These are phyloP conservation scores for Candidula unifasciata DNA, from an alignment of 2,888 invertebrate genomes.

Conservation along the genomic window DNA sequence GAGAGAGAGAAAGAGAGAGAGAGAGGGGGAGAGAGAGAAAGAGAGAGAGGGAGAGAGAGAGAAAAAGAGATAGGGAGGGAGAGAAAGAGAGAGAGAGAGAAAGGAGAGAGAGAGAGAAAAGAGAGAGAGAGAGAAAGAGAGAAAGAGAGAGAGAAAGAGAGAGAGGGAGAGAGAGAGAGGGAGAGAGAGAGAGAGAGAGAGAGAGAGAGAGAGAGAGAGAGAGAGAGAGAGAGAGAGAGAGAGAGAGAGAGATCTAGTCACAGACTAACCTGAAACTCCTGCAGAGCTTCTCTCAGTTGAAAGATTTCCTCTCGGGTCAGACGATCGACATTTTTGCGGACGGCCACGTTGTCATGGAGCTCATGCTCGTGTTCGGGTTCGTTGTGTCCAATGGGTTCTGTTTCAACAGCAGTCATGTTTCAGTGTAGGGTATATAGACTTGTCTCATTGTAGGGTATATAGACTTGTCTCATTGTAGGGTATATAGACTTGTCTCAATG, in stretches of 20 bases:
- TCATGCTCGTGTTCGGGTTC: slow-evolving; percentile 15
- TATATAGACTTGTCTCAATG: no score
- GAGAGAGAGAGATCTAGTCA: no score
- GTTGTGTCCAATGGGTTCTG: slow-evolving; percentile 15
- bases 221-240: no score
- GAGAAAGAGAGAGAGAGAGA: no score
- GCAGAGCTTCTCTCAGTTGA: slow-evolving; percentile 56
- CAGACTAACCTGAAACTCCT: slow-evolving; percentile 49
- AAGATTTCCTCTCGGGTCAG: slow-evolving; percentile 55
- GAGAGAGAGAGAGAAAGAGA: no score
- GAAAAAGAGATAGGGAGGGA: no score
- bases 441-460: no score
- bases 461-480: no score
- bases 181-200: not conserved
- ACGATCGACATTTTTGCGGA: slow-evolving; percentile 54
- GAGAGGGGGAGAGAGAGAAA: not conserved
- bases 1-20: slow-evolving; percentile 10
- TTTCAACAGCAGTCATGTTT: no score
- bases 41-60: not conserved
- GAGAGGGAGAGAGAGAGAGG: not conserved
- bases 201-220: no score
- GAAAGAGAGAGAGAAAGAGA: not conserved
- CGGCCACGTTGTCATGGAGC: slow-evolving; percentile 16
- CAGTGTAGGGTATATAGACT: no score
- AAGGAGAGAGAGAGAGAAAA: no score